Percentiles rank a stretch among this genome's conserved stretches.
Conservation (phyloP, 1,140 invertebrate species). For the Atta colombica region DNA sequence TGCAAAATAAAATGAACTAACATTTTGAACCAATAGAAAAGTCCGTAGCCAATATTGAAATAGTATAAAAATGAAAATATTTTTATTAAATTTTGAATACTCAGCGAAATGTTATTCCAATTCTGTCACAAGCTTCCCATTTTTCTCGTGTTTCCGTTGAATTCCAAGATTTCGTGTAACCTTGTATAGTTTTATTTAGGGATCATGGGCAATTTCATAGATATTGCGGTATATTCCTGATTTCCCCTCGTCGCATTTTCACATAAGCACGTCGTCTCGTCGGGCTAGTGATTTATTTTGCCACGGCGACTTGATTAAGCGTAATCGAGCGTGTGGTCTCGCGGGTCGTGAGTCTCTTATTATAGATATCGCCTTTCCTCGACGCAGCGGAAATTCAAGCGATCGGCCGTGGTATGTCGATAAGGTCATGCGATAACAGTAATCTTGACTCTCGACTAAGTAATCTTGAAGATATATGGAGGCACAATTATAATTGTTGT, state of each 20-base stretch:
- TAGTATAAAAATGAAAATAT: conserved; percentile 25
- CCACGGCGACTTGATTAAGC: conserved; percentile 25
- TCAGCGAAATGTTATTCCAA: background rate
- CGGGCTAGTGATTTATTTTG: conserved; percentile 37
- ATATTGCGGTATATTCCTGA: background rate
- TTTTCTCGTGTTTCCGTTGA: background rate
- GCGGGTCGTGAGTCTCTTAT: conserved; percentile 51
- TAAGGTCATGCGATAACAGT: conserved; percentile 64
- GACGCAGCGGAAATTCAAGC: conserved; percentile 12
- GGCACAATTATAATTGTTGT: conserved; percentile 31
- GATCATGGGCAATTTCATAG: background rate
- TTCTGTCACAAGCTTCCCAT: background rate
- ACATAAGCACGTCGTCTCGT: conserved; percentile 5
- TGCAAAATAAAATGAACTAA: background rate
- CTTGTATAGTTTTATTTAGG: conserved; percentile 13
- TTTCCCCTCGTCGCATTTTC: conserved; percentile 4
- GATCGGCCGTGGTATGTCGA: conserved; percentile 54
- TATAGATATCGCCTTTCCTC: conserved; percentile 55
- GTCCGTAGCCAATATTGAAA: background rate
- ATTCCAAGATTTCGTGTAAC: background rate
- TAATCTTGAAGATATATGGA: conserved; percentile 61
- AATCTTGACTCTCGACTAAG: conserved; percentile 15
- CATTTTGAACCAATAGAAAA: conserved; percentile 5
- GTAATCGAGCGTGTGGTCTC: conserved; percentile 51
- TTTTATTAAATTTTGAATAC: background rate